Evolutionary conservation across 2,797 vertebrate species (phyloP).

Genomic region (Arremon aurantiirostris): DNA sequence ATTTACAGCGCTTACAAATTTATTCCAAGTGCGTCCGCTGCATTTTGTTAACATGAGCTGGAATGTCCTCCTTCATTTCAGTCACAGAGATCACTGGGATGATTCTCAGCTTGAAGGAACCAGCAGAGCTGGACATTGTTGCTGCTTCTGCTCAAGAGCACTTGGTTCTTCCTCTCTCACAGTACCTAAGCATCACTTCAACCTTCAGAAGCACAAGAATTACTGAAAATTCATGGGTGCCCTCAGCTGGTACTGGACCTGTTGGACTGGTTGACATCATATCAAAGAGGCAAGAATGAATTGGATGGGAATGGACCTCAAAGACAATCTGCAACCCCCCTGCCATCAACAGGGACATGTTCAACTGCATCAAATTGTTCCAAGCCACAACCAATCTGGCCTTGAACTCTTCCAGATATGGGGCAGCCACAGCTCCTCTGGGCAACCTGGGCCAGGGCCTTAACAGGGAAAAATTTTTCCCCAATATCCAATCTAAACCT

Average conservation of each 20-base stretch:
- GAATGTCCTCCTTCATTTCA: constrained; percentile 6
- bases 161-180: not conserved
- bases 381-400: not conserved
- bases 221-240: not conserved
- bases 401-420: not conserved
- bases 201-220: not conserved
- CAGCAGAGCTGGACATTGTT: not conserved
- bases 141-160: not conserved
- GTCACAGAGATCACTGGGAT: not conserved
- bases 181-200: not conserved
- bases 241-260: not conserved
- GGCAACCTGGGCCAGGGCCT: fast-evolving
- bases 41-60: not conserved
- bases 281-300: not conserved
- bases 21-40: not conserved
- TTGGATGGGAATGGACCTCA: not conserved
- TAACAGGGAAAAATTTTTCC: not conserved
- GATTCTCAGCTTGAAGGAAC: not conserved
- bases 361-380: fast-evolving
- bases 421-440: not conserved
- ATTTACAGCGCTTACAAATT: not conserved
- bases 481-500: not conserved
- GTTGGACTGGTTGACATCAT: not conserved
- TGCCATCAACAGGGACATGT: fast-evolving
- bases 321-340: fast-evolving